These are phyloP conservation scores for Maccullochella peelii DNA, from an alignment of 2,113 vertebrate species.

Conservation along the genomic window DNA sequence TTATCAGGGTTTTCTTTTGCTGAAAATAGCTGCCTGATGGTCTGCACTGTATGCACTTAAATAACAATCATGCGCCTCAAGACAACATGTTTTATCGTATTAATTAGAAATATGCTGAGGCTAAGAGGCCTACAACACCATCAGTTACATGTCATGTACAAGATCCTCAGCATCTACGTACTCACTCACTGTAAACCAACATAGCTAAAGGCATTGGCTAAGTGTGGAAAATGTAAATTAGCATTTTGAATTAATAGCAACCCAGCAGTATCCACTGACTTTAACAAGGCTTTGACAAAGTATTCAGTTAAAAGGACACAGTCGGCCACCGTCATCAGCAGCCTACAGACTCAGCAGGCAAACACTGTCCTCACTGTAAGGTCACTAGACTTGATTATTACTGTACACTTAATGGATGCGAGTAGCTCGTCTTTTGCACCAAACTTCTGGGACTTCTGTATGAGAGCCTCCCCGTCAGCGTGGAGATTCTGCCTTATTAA, in stretches of 20 bases:
- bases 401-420: slow-evolving; percentile 13
- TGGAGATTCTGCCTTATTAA: slow-evolving; percentile 66
- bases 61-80: neutral
- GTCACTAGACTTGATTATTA: slow-evolving; percentile 43
- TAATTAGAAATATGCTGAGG: slow-evolving; percentile 14
- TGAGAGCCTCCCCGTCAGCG: slow-evolving; percentile 10
- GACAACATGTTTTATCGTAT: slow-evolving; percentile 15
- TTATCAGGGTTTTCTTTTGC: neutral
- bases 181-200: slow-evolving; percentile 10
- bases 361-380: slow-evolving; percentile 33
- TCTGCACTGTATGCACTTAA: neutral
- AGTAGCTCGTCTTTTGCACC: slow-evolving; percentile 25
- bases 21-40: neutral
- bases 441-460: slow-evolving; percentile 41
- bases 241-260: slow-evolving; percentile 33
- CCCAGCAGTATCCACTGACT: neutral
- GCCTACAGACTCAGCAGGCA: slow-evolving; percentile 24
- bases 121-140: neutral
- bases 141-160: slow-evolving; percentile 8
- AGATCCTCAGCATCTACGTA: neutral
- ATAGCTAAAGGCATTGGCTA: neutral
- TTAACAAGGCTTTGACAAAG: slow-evolving; percentile 45
- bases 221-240: slow-evolving; percentile 33
- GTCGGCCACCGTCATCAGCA: slow-evolving; percentile 8
- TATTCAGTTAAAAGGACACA: slow-evolving; percentile 17